These are phyloP conservation scores for Gymnoscelis rufifasciata DNA, from an alignment of 2,888 invertebrate species.

Conservation along the genomic window DNA sequence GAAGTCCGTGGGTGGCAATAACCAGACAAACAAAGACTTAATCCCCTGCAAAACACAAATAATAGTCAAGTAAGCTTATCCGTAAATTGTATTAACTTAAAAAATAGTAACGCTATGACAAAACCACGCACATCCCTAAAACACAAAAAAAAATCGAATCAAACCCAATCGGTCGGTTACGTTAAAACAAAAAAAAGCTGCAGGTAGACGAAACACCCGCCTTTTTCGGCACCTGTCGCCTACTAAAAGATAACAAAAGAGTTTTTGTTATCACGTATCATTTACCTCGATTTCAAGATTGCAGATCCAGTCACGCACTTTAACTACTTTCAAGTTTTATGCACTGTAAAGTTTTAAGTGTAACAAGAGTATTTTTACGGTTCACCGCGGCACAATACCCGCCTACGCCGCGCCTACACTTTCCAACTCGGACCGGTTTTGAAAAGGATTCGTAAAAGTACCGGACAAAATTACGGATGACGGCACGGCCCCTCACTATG, in stretches of 20 bases:
- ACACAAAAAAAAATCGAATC: not conserved
- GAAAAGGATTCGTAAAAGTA: slow-evolving; percentile 68
- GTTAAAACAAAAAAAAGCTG: slow-evolving; percentile 17
- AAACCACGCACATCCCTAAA: not conserved
- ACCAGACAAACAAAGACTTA: not conserved
- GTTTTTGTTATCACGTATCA: slow-evolving; percentile 33
- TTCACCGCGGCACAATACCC: slow-evolving; percentile 59
- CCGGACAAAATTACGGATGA: slow-evolving; percentile 31
- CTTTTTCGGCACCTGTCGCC: slow-evolving; percentile 29
- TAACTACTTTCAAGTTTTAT: slow-evolving; percentile 28
- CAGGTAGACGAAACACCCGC: slow-evolving; percentile 25
- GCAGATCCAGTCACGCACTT: slow-evolving; percentile 28
- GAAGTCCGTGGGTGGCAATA: not conserved
- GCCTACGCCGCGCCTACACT: slow-evolving; percentile 73
- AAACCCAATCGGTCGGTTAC: slow-evolving; percentile 9
- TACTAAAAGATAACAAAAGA: slow-evolving; percentile 33
- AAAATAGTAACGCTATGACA: not conserved
- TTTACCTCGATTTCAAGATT: slow-evolving; percentile 34
- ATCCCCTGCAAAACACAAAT: no score
- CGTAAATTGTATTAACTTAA: not conserved
- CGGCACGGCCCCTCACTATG: slow-evolving; percentile 38
- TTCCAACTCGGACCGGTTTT: slow-evolving; percentile 68
- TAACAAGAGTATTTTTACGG: slow-evolving; percentile 54
- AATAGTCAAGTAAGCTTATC: not conserved
- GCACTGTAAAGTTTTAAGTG: slow-evolving; percentile 33